Evolutionary conservation across 2,888 invertebrate genomes (phyloP).

Genomic region (Eulithis testata): DNA sequence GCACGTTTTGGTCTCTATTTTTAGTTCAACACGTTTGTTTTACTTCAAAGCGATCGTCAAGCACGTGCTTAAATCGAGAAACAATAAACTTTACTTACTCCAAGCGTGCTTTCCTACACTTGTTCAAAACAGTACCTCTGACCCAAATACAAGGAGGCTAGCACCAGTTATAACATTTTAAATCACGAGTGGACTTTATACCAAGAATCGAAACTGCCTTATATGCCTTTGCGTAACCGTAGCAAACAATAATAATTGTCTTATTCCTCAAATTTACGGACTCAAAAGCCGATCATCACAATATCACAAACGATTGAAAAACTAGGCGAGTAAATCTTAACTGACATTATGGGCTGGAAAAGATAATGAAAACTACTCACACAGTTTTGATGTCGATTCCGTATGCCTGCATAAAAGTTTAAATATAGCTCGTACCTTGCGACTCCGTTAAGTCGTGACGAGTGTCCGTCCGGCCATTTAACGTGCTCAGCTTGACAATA

Average conservation of each 20-base stretch:
- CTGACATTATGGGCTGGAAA: too few relatives aligned
- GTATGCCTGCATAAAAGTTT: conserved; percentile 15
- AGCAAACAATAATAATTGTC: too few relatives aligned
- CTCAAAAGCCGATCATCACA: too few relatives aligned
- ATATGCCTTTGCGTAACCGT: too few relatives aligned
- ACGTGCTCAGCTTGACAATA: conserved; percentile 63
- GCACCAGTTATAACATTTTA: neutral
- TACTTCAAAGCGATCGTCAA: conserved; percentile 8
- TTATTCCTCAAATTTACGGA: too few relatives aligned
- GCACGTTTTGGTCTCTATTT: neutral
- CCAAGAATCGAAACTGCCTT: too few relatives aligned
- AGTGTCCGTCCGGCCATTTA: conserved; percentile 58
- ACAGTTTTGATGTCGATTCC: conserved; percentile 6
- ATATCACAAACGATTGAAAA: too few relatives aligned
- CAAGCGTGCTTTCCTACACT: conserved; percentile 37
- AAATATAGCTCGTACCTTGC: conserved; percentile 42
- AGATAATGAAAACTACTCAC: conserved; percentile 2
- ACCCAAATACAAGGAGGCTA: conserved; percentile 48
- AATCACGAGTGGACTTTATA: too few relatives aligned
- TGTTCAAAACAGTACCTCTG: conserved; percentile 42
- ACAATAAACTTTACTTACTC: conserved; percentile 19
- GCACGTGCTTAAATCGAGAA: conserved; percentile 24
- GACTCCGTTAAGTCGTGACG: conserved; percentile 52
- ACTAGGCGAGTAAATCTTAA: too few relatives aligned
- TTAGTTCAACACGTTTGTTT: conserved; percentile 14